Conservation (phyloP, 2,888 invertebrate genomes). For the Heteromurus nitidus region DNA sequence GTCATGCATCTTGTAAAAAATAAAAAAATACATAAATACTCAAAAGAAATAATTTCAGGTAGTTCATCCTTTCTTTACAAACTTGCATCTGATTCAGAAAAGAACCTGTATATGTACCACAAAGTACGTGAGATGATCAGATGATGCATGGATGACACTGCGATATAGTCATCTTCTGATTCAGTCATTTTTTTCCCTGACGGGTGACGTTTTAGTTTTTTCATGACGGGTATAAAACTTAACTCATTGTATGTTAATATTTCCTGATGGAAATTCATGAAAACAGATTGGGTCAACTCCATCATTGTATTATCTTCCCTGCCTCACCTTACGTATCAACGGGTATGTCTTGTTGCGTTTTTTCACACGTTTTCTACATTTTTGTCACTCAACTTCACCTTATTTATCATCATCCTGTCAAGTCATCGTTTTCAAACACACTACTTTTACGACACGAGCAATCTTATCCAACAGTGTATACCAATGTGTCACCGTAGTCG, state of each 20-base stretch:
- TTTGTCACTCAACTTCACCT: slow-evolving; percentile 24
- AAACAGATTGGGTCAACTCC: background rate
- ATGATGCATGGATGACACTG: slow-evolving; percentile 22
- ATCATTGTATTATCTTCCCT: background rate
- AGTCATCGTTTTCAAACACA: background rate
- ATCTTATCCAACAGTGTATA: background rate
- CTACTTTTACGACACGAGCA: background rate
- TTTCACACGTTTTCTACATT: slow-evolving; percentile 24
- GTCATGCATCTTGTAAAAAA: too few relatives aligned
- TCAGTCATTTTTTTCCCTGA: slow-evolving; percentile 1
- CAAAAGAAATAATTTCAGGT: too few relatives aligned
- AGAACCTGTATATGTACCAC: background rate
- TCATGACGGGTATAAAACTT: background rate
- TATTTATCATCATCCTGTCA: slow-evolving; percentile 26
- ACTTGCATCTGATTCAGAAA: background rate
- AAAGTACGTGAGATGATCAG: background rate
- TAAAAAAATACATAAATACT: too few relatives aligned
- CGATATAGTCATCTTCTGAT: background rate
- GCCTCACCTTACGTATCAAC: slow-evolving; percentile 14
- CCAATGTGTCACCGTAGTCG: background rate
- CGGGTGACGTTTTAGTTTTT: background rate
- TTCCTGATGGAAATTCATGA: background rate
- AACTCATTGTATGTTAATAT: slow-evolving; percentile 40
- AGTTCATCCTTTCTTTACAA: background rate
- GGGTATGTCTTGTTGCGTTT: slow-evolving; percentile 16